phyloP scores from a whole-genome alignment of 2,113 vertebrate species.

The Neodon shergylaensis region DNA sequence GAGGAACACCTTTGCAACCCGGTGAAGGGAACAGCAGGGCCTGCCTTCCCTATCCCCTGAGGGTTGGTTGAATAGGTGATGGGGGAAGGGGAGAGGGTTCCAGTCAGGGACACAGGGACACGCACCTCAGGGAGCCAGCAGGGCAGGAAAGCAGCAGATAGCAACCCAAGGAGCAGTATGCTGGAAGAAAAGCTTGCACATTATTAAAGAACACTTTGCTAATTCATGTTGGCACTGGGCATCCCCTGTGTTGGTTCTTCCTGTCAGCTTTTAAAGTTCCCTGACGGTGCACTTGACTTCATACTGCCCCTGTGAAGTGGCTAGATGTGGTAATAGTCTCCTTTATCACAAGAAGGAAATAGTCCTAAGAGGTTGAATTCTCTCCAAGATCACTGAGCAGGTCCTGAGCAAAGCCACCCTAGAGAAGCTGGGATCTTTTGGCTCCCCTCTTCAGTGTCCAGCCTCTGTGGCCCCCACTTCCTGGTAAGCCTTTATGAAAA shows the following conservation, averaged over 20 bases:
- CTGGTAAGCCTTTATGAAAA: conserved; percentile 52
- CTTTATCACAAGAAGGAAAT: conserved; percentile 40
- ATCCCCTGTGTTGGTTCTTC: not conserved
- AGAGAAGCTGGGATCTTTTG: conserved; percentile 10
- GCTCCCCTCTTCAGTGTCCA: not conserved
- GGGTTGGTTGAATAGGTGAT: too few relatives aligned
- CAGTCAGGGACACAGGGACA: too few relatives aligned
- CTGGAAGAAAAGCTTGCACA: not conserved
- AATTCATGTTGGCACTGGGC: not conserved
- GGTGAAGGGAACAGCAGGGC: too few relatives aligned
- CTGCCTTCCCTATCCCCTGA: not conserved
- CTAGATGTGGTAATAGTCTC: not conserved
- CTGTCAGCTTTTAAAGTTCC: not conserved
- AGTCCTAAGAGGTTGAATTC: not conserved
- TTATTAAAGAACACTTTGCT: not conserved
- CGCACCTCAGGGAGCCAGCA: not conserved
- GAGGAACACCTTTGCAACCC: too few relatives aligned
- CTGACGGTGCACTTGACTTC: not conserved
- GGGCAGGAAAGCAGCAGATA: not conserved
- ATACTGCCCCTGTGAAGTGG: not conserved
- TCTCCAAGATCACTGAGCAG: not conserved
- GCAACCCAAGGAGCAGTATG: not conserved
- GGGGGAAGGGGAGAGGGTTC: not conserved
- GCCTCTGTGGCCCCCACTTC: conserved; percentile 8
- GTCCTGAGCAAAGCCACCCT: not conserved